These are phyloP conservation scores for Zoanthus gigantus DNA, from an alignment of 92 coral and sea anemone species.

Conservation along the genomic window DNA sequence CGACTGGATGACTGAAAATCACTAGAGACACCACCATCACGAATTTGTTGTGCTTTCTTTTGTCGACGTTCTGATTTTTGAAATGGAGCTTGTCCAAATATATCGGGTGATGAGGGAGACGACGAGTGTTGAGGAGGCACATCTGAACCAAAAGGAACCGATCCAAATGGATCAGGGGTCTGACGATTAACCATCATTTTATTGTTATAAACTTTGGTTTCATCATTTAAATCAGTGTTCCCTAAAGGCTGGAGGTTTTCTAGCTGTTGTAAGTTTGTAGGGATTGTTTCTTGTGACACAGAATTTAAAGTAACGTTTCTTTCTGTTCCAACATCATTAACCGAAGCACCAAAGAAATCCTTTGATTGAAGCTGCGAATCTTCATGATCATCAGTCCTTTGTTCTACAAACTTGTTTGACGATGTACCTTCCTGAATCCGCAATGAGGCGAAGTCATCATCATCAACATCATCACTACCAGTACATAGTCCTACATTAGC, in stretches of 20 bases:
- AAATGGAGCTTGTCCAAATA: constrained; percentile 79
- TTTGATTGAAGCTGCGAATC: constrained; percentile 36
- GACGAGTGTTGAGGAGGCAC: constrained; percentile 22
- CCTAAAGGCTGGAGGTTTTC: not conserved
- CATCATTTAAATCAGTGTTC: constrained; percentile 35
- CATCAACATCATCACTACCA: constrained; percentile 55
- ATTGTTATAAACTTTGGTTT: constrained; percentile 47
- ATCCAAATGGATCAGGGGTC: constrained; percentile 82
- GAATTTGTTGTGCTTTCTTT: constrained; percentile 1
- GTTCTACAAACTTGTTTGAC: constrained; percentile 21
- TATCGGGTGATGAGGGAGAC: constrained; percentile 70
- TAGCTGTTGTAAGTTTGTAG: not conserved
- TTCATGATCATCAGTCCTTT: not conserved
- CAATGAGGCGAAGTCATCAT: constrained; percentile 82
- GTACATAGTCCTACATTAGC: constrained; percentile 7
- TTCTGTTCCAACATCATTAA: constrained; percentile 43
- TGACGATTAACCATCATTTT: constrained; percentile 46
- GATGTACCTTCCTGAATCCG: constrained; percentile 48
- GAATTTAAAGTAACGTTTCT: not conserved
- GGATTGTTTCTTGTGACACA: not conserved
- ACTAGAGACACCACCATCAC: not conserved
- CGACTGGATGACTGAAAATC: not conserved
- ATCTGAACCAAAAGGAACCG: constrained; percentile 72
- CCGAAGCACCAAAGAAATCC: constrained; percentile 78
- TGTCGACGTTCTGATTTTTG: constrained; percentile 17